Conservation (phyloP, 92 coral and sea anemone genomes). For the Muricea muricata region DNA sequence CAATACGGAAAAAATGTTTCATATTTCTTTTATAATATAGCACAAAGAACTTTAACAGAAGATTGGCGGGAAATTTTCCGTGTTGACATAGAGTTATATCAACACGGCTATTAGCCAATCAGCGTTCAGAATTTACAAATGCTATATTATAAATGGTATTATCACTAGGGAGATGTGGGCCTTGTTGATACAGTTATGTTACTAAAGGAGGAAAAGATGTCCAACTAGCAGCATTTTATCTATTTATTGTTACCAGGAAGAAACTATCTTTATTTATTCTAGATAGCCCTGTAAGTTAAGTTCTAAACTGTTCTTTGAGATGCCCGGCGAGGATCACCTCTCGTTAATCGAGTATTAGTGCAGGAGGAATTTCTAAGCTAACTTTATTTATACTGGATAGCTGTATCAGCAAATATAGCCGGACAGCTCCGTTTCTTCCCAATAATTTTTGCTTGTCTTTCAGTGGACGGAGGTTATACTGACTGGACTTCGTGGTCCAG, state of each 20-base stretch:
- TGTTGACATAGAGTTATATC: too few species aligned
- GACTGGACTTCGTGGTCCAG: conserved; percentile 44
- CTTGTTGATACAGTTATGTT: too few species aligned
- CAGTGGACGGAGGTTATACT: conserved; percentile 43
- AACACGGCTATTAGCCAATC: too few species aligned
- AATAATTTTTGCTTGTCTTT: too few species aligned
- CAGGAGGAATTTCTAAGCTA: not conserved
- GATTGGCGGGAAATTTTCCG: too few species aligned
- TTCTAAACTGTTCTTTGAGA: not conserved
- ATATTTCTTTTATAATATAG: too few species aligned
- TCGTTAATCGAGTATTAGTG: not conserved
- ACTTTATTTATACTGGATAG: not conserved
- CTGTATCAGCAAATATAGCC: not conserved
- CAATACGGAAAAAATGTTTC: too few species aligned
- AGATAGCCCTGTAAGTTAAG: not conserved
- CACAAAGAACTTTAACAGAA: too few species aligned
- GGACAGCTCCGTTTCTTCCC: not conserved
- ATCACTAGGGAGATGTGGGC: too few species aligned
- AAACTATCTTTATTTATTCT: not conserved
- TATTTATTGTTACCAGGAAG: not conserved
- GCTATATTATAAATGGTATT: too few species aligned
- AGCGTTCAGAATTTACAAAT: too few species aligned
- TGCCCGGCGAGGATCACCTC: not conserved
- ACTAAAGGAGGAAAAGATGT: not conserved
- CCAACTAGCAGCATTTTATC: too few species aligned